Base-by-base conservation (phyloP, 2,113 vertebrate species). In the Psettodes erumei region DNA sequence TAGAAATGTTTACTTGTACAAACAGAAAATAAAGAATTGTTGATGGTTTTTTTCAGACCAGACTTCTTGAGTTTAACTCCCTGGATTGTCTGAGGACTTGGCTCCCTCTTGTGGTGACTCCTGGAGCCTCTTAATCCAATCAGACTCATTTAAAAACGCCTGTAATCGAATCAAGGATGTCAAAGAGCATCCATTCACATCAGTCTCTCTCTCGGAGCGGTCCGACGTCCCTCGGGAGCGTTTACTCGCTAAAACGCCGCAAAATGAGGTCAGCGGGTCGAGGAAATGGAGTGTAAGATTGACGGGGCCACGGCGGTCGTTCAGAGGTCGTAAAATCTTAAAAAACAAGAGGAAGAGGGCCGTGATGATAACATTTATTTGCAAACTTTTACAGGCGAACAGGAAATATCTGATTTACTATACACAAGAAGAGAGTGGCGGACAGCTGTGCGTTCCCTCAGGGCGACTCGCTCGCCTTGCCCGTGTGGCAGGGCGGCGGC, bases 401-500 rank as follows among this genome's bases (percentile, higher is more conserved):
- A 48, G 78, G 77, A 58, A 88, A 88, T 25, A 82, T 87, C 35
- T 71, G 43, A 81, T 72, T 78, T 86, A 83, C 65, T 82, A 84
- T 87, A 87, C 64, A 93, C 50, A 74, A 64, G 75, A 60, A 35
- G 45, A 66, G 74, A 33, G 23, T 27, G 8, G 48, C 0, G 0
- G 35, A 5, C 19, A 19, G 55, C 2, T 1, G 1, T 2, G n/a
- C 8, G 71, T 4, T 32, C 35, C 54, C 16, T 89, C 76, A 89
- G 0, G 66, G 84, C 2, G 4, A 5, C n/a, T 71, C 0, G 1
- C 77, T 62, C 0, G 0, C 0, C 45, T 91, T 3, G 81, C 93
- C 63, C 83, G 88, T 48, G 89, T 97, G 96, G 75, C 93, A 73
- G 30, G 87, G 8, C 0, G 97, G 96, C 0, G 91, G 93, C 0